A percentile compares a stretch with the other conserved stretches of the same genome.
phyloP scores from a whole-genome alignment of 2,797 vertebrate species.

The Anolis apletophallus region DNA sequence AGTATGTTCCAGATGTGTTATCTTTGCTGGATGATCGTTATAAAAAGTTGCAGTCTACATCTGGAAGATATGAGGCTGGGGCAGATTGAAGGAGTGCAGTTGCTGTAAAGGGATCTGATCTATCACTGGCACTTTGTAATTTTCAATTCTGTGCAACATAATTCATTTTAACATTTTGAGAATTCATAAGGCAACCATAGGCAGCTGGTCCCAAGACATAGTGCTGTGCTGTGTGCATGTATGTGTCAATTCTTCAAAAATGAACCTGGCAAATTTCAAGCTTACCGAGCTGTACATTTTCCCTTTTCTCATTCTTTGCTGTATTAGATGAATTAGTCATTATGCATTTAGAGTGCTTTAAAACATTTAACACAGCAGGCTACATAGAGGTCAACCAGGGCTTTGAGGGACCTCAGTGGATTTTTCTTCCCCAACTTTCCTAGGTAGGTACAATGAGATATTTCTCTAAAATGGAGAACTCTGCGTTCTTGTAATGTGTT shows the following conservation, averaged over 20 bases:
- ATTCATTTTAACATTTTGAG: not conserved
- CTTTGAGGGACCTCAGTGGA: not conserved
- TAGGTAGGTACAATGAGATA: conserved; percentile 1
- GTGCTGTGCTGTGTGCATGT: not conserved
- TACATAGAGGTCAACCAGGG: conserved; percentile 21
- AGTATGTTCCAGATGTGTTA: not conserved
- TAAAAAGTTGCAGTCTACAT: not conserved
- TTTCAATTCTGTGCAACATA: not conserved
- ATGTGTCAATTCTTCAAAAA: not conserved
- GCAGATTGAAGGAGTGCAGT: not conserved
- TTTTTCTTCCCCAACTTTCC: not conserved
- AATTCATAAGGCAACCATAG: not conserved
- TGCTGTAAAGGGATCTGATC: not conserved
- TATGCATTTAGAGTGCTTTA: conserved; percentile 28
- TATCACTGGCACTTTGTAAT: not conserved
- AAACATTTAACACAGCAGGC: conserved; percentile 37
- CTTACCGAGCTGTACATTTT: not conserved
- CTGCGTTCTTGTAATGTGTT: not conserved
- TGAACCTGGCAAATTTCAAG: not conserved
- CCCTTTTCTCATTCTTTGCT: conserved; percentile 8
- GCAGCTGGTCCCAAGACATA: not conserved
- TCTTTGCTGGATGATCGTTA: not conserved
- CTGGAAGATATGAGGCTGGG: not conserved
- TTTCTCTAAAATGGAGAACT: conserved; percentile 7
- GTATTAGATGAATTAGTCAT: conserved; percentile 20